These are phyloP conservation scores for Paragorgia papillata DNA, from an alignment of 92 coral and sea anemone species.

Conservation along the genomic window DNA sequence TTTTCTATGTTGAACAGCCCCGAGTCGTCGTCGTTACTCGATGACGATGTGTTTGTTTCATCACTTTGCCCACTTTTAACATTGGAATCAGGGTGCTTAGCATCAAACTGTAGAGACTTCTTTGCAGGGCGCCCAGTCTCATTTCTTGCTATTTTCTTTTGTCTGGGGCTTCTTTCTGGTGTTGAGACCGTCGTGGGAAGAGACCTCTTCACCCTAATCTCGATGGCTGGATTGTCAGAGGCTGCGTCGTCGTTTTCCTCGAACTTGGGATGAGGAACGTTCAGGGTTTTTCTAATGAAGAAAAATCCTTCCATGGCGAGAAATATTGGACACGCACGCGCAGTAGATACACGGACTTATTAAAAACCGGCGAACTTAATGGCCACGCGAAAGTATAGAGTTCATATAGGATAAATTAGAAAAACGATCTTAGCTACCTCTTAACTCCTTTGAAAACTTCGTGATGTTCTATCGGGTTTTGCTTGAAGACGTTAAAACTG, in stretches of 20 bases:
- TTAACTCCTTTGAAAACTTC: no score
- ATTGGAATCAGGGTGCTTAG: no score
- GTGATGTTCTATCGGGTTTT: no score
- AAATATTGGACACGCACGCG: no score
- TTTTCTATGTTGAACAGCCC: background rate
- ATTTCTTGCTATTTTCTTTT: conserved; percentile 9
- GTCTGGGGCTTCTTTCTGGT: conserved; percentile 44
- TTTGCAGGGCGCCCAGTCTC: conserved; percentile 2
- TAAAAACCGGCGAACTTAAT: no score
- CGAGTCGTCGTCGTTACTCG: conserved; percentile 8
- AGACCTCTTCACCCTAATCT: conserved; percentile 10
- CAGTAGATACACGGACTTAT: no score
- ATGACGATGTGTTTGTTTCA: no score
- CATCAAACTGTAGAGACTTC: background rate
- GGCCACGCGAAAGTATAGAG: no score
- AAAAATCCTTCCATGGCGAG: background rate
- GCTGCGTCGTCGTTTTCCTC: background rate
- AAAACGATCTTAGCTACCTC: no score
- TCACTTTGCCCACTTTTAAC: no score
- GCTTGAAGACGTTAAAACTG: no score
- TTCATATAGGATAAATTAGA: no score
- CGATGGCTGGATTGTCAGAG: background rate
- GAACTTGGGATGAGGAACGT: background rate
- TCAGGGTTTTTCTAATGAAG: background rate
- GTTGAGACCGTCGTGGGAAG: conserved; percentile 50